Evolutionary conservation across 2,888 invertebrate genomes (phyloP).

Genomic region (Pristionchus maxplancki): DNA sequence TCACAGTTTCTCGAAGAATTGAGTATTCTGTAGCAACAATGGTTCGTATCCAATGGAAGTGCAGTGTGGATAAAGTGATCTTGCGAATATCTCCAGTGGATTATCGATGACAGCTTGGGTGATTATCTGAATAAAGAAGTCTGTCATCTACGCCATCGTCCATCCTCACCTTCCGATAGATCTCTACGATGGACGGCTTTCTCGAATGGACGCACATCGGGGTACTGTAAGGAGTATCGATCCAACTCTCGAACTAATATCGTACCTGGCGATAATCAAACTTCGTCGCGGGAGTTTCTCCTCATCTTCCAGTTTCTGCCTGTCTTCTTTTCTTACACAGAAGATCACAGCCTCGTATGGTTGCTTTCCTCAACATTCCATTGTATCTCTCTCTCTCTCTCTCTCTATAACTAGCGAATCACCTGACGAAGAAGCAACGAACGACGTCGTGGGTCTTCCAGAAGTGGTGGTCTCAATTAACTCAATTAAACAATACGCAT

Average conservation of each 20-base stretch:
- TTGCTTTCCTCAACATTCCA: not conserved
- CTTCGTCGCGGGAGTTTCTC: not conserved
- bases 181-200: conserved; percentile 87
- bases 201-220: conserved; percentile 95
- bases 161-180: conserved; percentile 78
- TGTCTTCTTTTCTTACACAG: not conserved
- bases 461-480: not conserved
- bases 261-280: conserved; percentile 39
- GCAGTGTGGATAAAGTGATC: conserved; percentile 89
- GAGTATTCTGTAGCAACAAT: conserved; percentile 78
- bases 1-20: conserved; percentile 55
- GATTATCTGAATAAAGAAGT: conserved; percentile 62
- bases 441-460: conserved; percentile 7
- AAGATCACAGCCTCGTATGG: conserved; percentile 45
- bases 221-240: conserved; percentile 57
- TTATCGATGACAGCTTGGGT: conserved; percentile 79
- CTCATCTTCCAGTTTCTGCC: not conserved
- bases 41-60: conserved; percentile 92
- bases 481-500: not conserved
- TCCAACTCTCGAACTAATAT: not conserved
- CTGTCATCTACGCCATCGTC: conserved; percentile 66
- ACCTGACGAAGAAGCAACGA: not conserved
- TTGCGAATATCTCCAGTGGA: conserved; percentile 90
- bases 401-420: not conserved
- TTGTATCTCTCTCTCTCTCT: not conserved